These are phyloP conservation scores for Tachina fera DNA, from an alignment of 2,888 invertebrate species.

Conservation along the genomic window DNA sequence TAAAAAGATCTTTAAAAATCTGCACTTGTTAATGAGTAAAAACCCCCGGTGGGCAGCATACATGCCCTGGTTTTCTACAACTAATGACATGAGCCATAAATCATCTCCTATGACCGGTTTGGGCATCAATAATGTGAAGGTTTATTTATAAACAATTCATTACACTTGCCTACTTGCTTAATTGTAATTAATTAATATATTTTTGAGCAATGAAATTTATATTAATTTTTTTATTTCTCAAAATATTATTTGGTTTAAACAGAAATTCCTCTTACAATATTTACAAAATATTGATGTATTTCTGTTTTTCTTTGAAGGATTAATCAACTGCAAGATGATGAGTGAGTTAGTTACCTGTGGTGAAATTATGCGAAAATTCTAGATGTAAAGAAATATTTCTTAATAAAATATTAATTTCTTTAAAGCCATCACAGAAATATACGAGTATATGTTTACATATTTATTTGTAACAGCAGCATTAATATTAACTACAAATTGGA, in stretches of 20 bases:
- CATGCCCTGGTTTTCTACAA: constrained; percentile 43
- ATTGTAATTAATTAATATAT: constrained; percentile 68
- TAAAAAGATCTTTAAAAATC: not conserved
- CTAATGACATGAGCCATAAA: constrained; percentile 57
- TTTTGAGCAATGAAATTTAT: constrained; percentile 52
- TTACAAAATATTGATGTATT: constrained; percentile 67
- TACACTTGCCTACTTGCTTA: constrained; percentile 36
- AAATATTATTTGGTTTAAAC: constrained; percentile 25
- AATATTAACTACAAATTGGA: constrained; percentile 21
- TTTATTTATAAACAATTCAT: not conserved
- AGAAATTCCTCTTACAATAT: constrained; percentile 57
- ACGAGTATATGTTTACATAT: not conserved
- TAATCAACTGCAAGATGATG: not conserved
- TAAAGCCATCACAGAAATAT: not conserved
- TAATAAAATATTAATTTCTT: constrained; percentile 47
- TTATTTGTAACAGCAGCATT: constrained; percentile 11
- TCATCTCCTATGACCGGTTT: not conserved
- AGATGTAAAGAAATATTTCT: not conserved
- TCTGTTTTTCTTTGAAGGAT: constrained; percentile 4
- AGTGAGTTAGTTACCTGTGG: constrained; percentile 39
- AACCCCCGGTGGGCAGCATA: constrained; percentile 54
- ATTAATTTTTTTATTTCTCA: constrained; percentile 36
- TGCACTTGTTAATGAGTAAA: constrained; percentile 44
- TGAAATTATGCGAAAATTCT: constrained; percentile 68
- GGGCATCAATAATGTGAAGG: not conserved